Evolutionary conservation across 1,140 invertebrate genomes (phyloP), one percentile per base, ranked within the genome.

Genomic region (Drosophila murphyi): DNA sequence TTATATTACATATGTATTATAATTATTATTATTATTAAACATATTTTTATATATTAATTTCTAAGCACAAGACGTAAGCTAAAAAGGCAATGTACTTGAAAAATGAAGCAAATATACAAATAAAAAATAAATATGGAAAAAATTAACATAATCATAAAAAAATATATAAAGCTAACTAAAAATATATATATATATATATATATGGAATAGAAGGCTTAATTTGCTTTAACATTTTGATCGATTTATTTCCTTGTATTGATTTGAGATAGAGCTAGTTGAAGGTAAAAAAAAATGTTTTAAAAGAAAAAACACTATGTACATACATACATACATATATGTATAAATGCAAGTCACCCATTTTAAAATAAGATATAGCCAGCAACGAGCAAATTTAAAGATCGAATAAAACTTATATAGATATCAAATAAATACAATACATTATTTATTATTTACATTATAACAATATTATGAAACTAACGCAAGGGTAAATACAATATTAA

Each of bases 121-220:
- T 2, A 43, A n/a, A 20, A 20, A 20, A 20, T 20, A 20, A 20
- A 20, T 20, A 20, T 20, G 20, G 20, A 20, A 20, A 20, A 50
- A 31, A 50, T 50, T 32, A 50, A 10, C 48, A 50, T 50, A 50
- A 32, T 8, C 31, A 50, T 50, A 50, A 31, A 50, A 50, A n/a
- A 4, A 0, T 12, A 1, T 7, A n/a, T 43, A 43, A n/a, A 43
- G 3, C n/a, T 3, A 50, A 48, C 12, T 50, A 32, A 32, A 29
- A 29, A 50, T n/a, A 28, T 29, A 31, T 50, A 31, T 10, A 50
- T n/a, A 50, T n/a, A 28, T 29, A 31, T 50, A 31, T 10, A 50
- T 50, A 10, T 50, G 48, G 48, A 50, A 4, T 8, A 32, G 8
- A 50, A 50, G 7, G 29, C 29, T 31, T n/a, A 43, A 4, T 28